Base-by-base conservation (phyloP, 1,140 invertebrate genomes). In the Copidosoma floridanum region DNA sequence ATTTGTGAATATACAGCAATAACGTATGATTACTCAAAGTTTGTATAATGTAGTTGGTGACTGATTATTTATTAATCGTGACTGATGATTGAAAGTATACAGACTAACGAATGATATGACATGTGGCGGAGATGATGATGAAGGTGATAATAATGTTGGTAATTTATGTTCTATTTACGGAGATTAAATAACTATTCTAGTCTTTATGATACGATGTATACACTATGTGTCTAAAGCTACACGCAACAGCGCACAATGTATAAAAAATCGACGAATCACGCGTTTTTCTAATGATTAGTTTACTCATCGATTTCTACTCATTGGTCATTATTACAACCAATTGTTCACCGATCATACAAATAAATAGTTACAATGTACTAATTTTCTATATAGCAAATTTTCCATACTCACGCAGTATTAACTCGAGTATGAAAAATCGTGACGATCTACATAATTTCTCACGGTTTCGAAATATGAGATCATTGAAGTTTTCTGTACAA, bases 201-300 rank as follows among this genome's bases (percentile, higher is more conserved):
- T 7, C 11, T 26, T 43, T 11, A 46, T 52, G 11, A 43, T 38
- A 21, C 46, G 46, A 59, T 38, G n/a, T n/a, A 26, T 59, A 53
- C 14, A 53, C 57, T 37, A 53, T 59, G 18, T 27, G 6, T n/a
- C 57, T 59, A 53, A 53, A 37, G 46, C 41, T 59, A 59, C 46
- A n/a, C n/a, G n/a, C n/a, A 32, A 46, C 32, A 59, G 40, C 43
- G 47, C n/a, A 11, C 44, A 26, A 37, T 32, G n/a, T 51, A 46
- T 43, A 24, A 12, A 16, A 58, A 35, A 43, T 43, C n/a, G n/a
- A 24, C 21, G 20, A 23, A 14, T 44, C 27, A 59, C 40, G 38
- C 21, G 46, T 2, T 53, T 43, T 53, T 37, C 27, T 58, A 18
- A 10, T 44, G 18, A 41, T 46, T 26, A 26, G n/a, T n/a, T n/a